Evolutionary conservation across 2,797 vertebrate genomes (phyloP).

Genomic region (Champsocephalus gunnari): DNA sequence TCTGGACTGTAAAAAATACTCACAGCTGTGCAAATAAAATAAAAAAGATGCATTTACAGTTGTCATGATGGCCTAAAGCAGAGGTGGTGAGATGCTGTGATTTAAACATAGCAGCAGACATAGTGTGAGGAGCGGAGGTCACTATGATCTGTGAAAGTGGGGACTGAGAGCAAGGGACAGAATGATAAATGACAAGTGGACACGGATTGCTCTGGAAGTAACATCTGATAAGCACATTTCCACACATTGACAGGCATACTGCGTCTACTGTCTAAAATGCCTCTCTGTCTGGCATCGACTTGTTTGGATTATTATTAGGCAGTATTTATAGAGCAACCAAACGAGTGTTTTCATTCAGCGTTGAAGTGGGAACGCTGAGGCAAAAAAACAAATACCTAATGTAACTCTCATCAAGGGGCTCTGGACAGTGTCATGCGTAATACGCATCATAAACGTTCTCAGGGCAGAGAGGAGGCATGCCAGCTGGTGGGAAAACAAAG

Average conservation of each 20-base stretch:
- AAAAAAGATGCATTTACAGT: constrained; percentile 43
- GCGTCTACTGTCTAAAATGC: constrained; percentile 24
- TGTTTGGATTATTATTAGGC: constrained; percentile 33
- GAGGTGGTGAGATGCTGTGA: constrained; percentile 8
- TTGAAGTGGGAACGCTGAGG: constrained; percentile 21
- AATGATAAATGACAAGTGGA: constrained; percentile 44
- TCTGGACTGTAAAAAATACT: constrained; percentile 69
- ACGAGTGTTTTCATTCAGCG: constrained; percentile 42
- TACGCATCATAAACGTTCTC: constrained; percentile 67
- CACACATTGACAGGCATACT: constrained; percentile 21
- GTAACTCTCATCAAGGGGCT: constrained; percentile 43
- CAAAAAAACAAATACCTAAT: constrained; percentile 52
- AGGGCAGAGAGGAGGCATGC: constrained; percentile 39
- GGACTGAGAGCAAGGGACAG: constrained; percentile 1
- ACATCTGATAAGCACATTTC: constrained; percentile 24
- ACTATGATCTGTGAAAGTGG: constrained; percentile 39
- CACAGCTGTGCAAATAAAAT: constrained; percentile 54
- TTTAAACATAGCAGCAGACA: constrained; percentile 5
- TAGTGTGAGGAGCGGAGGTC: constrained; percentile 40
- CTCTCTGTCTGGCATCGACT: constrained; percentile 32
- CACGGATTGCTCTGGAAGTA: constrained; percentile 26
- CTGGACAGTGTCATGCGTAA: constrained; percentile 60
- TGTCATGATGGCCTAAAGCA: constrained; percentile 1
- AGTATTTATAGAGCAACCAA: constrained; percentile 35
- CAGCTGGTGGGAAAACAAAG: constrained; percentile 62